phyloP scores from a whole-genome alignment of 2,797 vertebrate genomes.

The Potorous gilbertii region DNA sequence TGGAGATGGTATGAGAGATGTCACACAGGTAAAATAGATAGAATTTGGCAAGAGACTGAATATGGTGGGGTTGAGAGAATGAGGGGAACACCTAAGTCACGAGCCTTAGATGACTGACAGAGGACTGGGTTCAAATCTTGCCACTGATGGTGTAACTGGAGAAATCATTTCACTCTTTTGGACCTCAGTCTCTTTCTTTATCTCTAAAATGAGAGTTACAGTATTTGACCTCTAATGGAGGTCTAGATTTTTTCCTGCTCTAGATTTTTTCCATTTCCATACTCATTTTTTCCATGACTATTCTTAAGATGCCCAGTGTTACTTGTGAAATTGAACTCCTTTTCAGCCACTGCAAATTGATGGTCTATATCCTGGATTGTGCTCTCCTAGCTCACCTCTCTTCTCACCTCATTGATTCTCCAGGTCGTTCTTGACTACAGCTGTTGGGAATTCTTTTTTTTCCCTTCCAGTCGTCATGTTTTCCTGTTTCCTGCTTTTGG shows the following conservation, averaged over 20 bases:
- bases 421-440: background rate
- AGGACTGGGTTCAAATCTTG: background rate
- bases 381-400: background rate
- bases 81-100: background rate
- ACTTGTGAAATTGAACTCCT: background rate
- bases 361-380: background rate
- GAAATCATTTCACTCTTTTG: background rate
- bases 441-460: background rate
- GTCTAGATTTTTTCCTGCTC: no score
- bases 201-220: background rate
- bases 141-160: background rate
- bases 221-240: background rate
- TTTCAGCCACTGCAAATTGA: background rate
- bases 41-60: background rate
- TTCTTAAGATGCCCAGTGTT: background rate
- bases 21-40: background rate
- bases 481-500: background rate
- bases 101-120: background rate
- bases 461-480: background rate
- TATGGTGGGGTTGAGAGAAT: background rate
- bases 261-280: background rate
- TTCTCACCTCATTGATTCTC: background rate
- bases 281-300: background rate
- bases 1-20: background rate
- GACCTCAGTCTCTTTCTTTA: background rate